A percentile compares a stretch with the other conserved stretches of the same genome.
Conservation (phyloP, 2,888 invertebrate species). For the Papilio demoleus region DNA sequence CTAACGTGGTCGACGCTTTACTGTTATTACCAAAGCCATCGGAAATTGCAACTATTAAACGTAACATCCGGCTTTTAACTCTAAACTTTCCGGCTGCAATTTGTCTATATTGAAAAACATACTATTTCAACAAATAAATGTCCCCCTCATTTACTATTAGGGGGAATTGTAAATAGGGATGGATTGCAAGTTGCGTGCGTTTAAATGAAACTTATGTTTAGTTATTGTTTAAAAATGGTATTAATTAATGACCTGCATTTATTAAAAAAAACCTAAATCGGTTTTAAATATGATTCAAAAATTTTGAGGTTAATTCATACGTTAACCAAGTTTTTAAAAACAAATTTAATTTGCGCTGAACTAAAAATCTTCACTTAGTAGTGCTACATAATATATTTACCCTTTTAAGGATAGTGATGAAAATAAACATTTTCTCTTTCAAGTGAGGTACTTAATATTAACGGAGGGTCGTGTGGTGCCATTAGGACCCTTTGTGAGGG, state of each 20-base stretch:
- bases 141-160: conserved; percentile 28
- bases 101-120: conserved; percentile 61
- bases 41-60: conserved; percentile 79
- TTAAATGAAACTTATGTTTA: conserved; percentile 14
- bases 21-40: conserved; percentile 67
- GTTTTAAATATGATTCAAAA: too few relatives aligned
- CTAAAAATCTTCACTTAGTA: not conserved
- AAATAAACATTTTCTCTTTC: conserved; percentile 47
- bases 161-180: conserved; percentile 26
- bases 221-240: not conserved
- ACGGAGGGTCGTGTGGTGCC: conserved; percentile 59
- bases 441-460: conserved; percentile 51
- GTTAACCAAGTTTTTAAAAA: too few relatives aligned
- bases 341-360: too few relatives aligned
- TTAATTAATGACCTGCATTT: too few relatives aligned
- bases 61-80: conserved; percentile 80
- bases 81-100: conserved; percentile 81
- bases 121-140: conserved; percentile 46
- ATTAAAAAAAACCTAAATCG: too few relatives aligned
- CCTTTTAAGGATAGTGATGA: conserved; percentile 26
- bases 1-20: conserved; percentile 64
- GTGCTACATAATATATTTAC: conserved; percentile 19
- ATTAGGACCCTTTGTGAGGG: conserved; percentile 64
- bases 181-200: conserved; percentile 5
- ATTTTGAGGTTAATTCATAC: too few relatives aligned